These are phyloP conservation scores for Sesamia inferens DNA, from an alignment of 2,888 invertebrate species.

Conservation along the genomic window DNA sequence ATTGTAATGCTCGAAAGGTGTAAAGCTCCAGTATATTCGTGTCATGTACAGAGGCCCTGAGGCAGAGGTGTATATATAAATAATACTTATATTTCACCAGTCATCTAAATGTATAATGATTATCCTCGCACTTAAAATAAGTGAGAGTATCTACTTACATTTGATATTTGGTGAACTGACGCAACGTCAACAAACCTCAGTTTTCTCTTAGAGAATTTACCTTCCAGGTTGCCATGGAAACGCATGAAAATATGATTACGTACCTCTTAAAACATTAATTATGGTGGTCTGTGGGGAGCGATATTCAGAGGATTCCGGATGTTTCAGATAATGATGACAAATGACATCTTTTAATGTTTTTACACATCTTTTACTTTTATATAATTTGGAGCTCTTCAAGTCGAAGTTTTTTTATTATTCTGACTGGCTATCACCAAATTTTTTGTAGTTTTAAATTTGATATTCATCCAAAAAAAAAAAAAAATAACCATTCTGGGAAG, in stretches of 20 bases:
- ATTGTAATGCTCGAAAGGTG: no score
- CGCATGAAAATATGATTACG: slow-evolving; percentile 31
- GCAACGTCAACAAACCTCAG: neutral
- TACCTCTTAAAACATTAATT: slow-evolving; percentile 33
- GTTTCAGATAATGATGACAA: slow-evolving; percentile 28
- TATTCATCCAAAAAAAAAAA: no score
- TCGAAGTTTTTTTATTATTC: neutral
- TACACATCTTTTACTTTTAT: neutral
- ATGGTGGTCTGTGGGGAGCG: slow-evolving; percentile 1
- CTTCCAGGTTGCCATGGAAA: slow-evolving; percentile 16
- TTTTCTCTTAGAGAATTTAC: neutral
- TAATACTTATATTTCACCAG: no score
- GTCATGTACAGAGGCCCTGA: no score
- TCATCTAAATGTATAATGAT: no score
- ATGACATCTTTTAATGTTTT: slow-evolving; percentile 14
- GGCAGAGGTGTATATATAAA: no score
- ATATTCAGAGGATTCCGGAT: slow-evolving; percentile 12
- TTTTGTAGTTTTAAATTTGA: no score
- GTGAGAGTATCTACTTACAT: neutral
- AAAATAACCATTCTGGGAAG: no score
- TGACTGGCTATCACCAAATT: neutral
- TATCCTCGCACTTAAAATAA: no score
- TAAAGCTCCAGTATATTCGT: no score
- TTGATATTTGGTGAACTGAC: neutral
- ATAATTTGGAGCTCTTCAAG: neutral